Percentiles rank a stretch among this genome's conserved stretches.
Evolutionary conservation across 2,113 vertebrate species (phyloP).

Genomic region (Podarcis raffonei): DNA sequence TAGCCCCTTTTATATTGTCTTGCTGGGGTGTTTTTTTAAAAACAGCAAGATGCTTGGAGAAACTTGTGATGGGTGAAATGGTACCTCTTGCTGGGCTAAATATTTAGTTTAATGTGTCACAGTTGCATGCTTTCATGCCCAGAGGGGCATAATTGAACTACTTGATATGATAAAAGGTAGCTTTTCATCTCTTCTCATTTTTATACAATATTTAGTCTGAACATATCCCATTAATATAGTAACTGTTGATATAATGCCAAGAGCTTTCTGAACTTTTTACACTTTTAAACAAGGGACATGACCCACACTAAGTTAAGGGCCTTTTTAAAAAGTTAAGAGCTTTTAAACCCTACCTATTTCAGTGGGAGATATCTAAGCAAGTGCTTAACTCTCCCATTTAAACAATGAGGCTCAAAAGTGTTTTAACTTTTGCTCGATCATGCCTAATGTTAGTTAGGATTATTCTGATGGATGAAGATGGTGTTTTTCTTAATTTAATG

Average conservation of each 20-base stretch:
- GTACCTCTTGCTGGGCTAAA: neutral
- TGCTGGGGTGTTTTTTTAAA: neutral
- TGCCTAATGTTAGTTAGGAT: neutral
- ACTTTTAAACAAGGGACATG: neutral
- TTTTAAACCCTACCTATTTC: neutral
- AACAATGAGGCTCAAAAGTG: neutral
- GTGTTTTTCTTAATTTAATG: neutral
- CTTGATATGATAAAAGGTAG: slow-evolving; percentile 1
- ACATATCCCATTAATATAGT: slow-evolving; percentile 18
- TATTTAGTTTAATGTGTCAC: neutral
- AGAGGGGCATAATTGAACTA: neutral
- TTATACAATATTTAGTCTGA: neutral
- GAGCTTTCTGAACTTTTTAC: neutral
- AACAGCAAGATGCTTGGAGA: neutral
- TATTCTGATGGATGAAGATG: neutral
- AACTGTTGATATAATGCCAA: neutral
- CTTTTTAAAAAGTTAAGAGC: neutral
- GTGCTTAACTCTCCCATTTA: neutral
- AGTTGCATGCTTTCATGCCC: neutral
- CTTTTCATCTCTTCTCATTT: neutral
- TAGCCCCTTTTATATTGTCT: slow-evolving; percentile 41
- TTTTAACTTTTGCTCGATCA: neutral
- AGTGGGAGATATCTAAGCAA: neutral
- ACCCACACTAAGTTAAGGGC: neutral
- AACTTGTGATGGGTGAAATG: neutral